Evolutionary conservation across 2,888 invertebrate species (phyloP), one percentile per base, ranked within the genome.

Genomic region (Lithodes maja): DNA sequence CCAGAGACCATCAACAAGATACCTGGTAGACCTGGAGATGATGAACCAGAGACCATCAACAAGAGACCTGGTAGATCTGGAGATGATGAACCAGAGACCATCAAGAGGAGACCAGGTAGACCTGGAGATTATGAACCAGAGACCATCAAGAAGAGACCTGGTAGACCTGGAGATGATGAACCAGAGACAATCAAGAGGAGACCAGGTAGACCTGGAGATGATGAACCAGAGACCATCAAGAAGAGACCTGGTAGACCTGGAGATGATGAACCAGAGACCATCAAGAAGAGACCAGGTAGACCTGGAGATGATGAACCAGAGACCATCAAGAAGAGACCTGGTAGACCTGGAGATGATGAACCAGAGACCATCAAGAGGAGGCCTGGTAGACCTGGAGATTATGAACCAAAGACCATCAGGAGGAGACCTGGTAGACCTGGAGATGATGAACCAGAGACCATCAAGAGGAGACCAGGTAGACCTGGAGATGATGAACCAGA

Each of bases 291-390:
- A 15, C 81, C 87, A 0, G 82, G 49, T 1, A 61, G 49, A 54
- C 71, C 53, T 71, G 74, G 54, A 33, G 81, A 85, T n/a, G 74
- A 81, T 17, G 75, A 81, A 49, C 86, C 86, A 12, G 61, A 87
- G 17, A 68, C n/a, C 15, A 50, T 61, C 9, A 86, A 74, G 82
- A 75, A 17, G 49, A 86, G 50, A 15, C 86, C 80, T 52, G 55
- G 17, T 53, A 79, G 68, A 50, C 75, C 52, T 68, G 53, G 61
- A 49, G 85, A 84, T 33, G 50, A 54, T 5, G 68, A 84, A 49
- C 84, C 84, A 75, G 84, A 85, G 12, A 78, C 61, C 12, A 71
- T 12, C 12, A 87, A 69, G 78, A 87, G 71, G 68, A 83, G 54
- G 2, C 81, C 85, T 50, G 79, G 53, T 1, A 85, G 68, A 55